These are phyloP conservation scores for Amphibalanus amphitrite DNA, from an alignment of 1,140 invertebrate species.

Conservation along the genomic window DNA sequence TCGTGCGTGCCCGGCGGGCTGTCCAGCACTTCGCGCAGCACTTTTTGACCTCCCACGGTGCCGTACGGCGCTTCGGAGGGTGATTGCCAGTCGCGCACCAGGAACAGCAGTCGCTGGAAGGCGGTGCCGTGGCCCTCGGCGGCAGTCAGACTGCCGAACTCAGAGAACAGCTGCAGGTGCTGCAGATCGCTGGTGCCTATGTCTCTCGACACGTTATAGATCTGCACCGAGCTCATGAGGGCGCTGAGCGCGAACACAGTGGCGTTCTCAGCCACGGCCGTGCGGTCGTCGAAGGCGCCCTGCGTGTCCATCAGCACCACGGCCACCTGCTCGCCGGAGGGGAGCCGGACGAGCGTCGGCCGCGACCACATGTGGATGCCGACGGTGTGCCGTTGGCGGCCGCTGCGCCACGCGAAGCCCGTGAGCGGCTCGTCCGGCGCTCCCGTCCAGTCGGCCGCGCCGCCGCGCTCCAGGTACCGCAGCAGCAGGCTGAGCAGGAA, in stretches of 20 bases:
- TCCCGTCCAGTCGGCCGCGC: constrained; percentile 26
- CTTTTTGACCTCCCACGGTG: no score
- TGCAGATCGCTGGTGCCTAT: constrained; percentile 93
- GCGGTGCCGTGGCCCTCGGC: constrained; percentile 22
- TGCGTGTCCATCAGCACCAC: constrained; percentile 49
- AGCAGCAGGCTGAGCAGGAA: constrained; percentile 86
- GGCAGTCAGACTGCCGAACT: constrained; percentile 41
- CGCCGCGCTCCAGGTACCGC: constrained; percentile 55
- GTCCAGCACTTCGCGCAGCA: background rate
- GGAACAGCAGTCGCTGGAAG: background rate
- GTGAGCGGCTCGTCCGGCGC: constrained; percentile 26
- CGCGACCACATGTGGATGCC: constrained; percentile 92
- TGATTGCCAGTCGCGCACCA: background rate
- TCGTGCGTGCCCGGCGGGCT: background rate
- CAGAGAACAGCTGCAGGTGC: constrained; percentile 61
- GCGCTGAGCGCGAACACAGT: constrained; percentile 40
- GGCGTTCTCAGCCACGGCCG: constrained; percentile 41
- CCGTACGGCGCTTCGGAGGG: background rate
- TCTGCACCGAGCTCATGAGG: constrained; percentile 54
- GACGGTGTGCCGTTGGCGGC: constrained; percentile 83
- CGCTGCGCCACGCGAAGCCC: constrained; percentile 46
- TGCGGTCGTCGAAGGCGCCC: constrained; percentile 43
- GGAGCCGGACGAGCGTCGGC: constrained; percentile 56
- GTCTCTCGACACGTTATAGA: constrained; percentile 87
- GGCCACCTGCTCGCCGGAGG: constrained; percentile 25